Percentiles rank a stretch among this genome's conserved stretches.
Conservation (phyloP, 2,113 vertebrate species). For the Egretta garzetta region DNA sequence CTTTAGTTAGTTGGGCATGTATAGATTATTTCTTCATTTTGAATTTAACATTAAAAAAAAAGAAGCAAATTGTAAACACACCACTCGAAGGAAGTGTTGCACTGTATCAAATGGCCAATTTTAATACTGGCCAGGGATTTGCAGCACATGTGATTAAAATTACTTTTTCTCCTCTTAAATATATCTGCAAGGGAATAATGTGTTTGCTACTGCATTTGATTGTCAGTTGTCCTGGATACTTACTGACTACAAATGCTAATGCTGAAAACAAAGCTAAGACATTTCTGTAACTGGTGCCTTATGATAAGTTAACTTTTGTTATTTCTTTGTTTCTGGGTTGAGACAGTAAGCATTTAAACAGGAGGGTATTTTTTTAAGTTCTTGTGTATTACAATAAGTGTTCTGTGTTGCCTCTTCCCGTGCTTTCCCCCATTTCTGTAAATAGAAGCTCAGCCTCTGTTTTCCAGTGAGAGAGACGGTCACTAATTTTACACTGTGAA, state of each 20-base stretch:
- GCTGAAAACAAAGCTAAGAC: not conserved
- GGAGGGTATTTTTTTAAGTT: not conserved
- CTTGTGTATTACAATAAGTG: not conserved
- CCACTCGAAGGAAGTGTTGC: not conserved
- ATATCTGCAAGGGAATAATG: not conserved
- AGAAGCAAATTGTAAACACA: not conserved
- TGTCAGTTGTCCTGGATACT: conserved; percentile 54
- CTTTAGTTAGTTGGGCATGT: not conserved
- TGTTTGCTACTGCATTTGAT: conserved; percentile 26
- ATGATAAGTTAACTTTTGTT: not conserved
- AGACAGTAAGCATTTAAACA: not conserved
- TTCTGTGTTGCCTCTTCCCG: not conserved
- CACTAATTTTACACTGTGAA: not conserved
- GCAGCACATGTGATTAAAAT: not conserved
- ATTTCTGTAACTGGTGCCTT: not conserved
- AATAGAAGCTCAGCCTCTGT: not conserved
- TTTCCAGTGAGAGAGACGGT: not conserved
- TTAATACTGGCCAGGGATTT: not conserved
- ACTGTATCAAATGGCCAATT: not conserved
- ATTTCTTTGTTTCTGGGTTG: not conserved
- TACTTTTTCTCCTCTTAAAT: not conserved
- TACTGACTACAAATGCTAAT: conserved; percentile 9
- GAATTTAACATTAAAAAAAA: not conserved
- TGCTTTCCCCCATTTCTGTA: not conserved
- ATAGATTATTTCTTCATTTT: not conserved